A percentile compares a stretch with the other conserved stretches of the same genome.
These are phyloP conservation scores for Bombylius discolor DNA, from an alignment of 2,888 invertebrate genomes.

Conservation along the genomic window DNA sequence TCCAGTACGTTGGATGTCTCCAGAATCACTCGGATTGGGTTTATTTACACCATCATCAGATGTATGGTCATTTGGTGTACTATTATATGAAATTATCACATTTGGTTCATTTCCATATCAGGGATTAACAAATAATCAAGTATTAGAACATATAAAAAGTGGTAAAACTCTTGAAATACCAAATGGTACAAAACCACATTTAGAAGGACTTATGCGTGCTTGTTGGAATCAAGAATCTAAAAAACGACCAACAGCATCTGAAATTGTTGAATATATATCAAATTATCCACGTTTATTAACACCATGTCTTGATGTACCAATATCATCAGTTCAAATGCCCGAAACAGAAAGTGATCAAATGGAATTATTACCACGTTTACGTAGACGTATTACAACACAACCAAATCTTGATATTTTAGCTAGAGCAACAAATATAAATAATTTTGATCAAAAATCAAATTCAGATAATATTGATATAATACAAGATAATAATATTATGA, in stretches of 20 bases:
- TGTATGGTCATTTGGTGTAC: slow-evolving; percentile 81
- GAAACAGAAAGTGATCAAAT: slow-evolving; percentile 38
- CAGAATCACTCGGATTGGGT: slow-evolving; percentile 70
- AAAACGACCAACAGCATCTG: slow-evolving; percentile 60
- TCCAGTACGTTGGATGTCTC: slow-evolving; percentile 89
- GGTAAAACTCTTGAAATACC: slow-evolving; percentile 65
- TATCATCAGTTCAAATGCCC: slow-evolving; percentile 59
- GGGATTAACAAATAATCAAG: slow-evolving; percentile 73
- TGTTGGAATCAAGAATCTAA: slow-evolving; percentile 65
- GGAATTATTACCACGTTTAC: slow-evolving; percentile 22
- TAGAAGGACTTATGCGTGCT: slow-evolving; percentile 68
- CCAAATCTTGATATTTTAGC: slow-evolving; percentile 10
- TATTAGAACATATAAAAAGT: slow-evolving; percentile 62
- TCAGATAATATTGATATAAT: neutral
- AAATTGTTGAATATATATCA: slow-evolving; percentile 68
- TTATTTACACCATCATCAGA: slow-evolving; percentile 77
- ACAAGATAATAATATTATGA: neutral
- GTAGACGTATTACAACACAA: slow-evolving; percentile 17
- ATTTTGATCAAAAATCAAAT: slow-evolving; percentile 10
- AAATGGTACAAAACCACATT: slow-evolving; percentile 58
- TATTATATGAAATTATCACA: slow-evolving; percentile 77
- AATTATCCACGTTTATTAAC: slow-evolving; percentile 61
- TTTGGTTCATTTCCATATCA: slow-evolving; percentile 87
- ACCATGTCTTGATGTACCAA: slow-evolving; percentile 66
- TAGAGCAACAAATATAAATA: slow-evolving; percentile 13